Base-by-base conservation (phyloP, 2,797 vertebrate species). In the Halcyon smyrnensis region DNA sequence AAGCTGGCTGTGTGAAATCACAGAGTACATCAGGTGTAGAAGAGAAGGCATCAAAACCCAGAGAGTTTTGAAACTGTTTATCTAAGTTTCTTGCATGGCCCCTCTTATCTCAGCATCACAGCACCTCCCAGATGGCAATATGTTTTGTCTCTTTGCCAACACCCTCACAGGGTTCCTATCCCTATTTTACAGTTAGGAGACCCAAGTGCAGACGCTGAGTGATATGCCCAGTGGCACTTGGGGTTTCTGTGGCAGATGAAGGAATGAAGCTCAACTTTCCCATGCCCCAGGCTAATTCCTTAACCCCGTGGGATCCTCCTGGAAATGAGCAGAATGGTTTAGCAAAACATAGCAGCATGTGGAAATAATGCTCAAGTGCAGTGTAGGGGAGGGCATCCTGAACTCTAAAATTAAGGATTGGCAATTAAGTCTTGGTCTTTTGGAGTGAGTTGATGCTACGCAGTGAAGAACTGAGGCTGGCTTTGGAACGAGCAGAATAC, bases 191-290 rank as follows among this genome's bases (percentile, higher is more conserved):
- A 93, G 86, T 68, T 94, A 90, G 93, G 71, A 94, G 95, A 95
- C 94, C 92, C 90, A 64, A 83, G 90, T 77, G 64, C 75, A 84
- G 80, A 60, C 9, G 27, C 75, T 95, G 89, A 97, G 77, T 92
- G 96, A 95, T 93, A 51, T 90, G 86, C 91, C 94, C 92, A 86
- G 57, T 97, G 94, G 93, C 96, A 81, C 73, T 88, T 94, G 89
- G 94, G 93, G 90, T 93, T 93, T 95, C 90, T 94, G 89, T 93
- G 94, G 92, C 96, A 93, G 87, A 96, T 96, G 82, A 96, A 73
- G 95, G 87, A 93, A 96, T 63, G 84, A 81, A 92, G 74, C 76
- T 93, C 83, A 76, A 30, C 67, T 96, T 96, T 96, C 95, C 70
- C 95, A 87, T 90, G 93, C 94, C 87, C 43, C 51, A 32, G 95